Evolutionary conservation across 2,113 vertebrate genomes (phyloP).

Genomic region (Nerophis ophidion): DNA sequence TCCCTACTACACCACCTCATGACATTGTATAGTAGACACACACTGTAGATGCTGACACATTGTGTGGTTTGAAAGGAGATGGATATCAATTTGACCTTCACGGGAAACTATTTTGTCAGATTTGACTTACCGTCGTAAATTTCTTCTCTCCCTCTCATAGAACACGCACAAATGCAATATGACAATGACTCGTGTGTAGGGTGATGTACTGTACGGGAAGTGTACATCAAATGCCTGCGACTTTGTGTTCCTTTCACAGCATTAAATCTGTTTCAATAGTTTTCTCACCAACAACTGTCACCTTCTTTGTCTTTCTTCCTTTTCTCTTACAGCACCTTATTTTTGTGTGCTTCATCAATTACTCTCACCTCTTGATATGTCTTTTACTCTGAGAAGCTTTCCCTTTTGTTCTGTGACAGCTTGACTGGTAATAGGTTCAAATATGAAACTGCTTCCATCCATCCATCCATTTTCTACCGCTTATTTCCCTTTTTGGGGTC

Average conservation of each 20-base stretch:
- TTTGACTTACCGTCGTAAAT: background rate
- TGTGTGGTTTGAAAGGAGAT: constrained; percentile 32
- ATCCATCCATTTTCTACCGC: no score
- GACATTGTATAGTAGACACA: background rate
- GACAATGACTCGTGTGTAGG: no score
- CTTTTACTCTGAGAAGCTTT: background rate
- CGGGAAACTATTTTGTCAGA: constrained; percentile 15
- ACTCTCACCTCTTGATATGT: background rate
- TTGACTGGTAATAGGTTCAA: constrained; percentile 25
- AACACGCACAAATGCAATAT: constrained; percentile 1
- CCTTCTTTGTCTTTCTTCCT: no score
- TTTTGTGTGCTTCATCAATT: no score
- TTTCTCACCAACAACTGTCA: no score
- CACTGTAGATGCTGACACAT: constrained; percentile 28
- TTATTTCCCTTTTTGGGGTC: no score
- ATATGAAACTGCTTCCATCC: constrained; percentile 12
- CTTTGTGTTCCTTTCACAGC: no score
- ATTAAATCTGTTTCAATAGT: no score
- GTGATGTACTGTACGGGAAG: no score
- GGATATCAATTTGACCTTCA: constrained; percentile 41
- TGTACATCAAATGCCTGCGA: no score
- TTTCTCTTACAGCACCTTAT: no score
- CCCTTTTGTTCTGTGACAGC: constrained; percentile 5
- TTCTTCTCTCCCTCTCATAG: background rate
- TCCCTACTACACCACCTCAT: no score